Conservation (phyloP, 1,140 invertebrate species). For the Drosophila insularis region DNA sequence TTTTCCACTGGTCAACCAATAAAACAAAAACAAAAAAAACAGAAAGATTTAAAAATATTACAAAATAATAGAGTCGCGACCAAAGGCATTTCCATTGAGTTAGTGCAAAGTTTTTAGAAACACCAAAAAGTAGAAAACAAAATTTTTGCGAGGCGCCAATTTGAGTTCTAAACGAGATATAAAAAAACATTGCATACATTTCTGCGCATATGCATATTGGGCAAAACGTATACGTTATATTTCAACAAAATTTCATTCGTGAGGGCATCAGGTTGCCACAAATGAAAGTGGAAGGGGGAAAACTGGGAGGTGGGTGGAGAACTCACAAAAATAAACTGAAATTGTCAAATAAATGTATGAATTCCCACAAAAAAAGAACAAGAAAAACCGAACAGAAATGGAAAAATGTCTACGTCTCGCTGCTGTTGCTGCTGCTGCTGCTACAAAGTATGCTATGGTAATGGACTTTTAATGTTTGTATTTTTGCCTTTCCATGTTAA, state of each 20-base stretch:
- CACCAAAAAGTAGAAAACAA: conserved; percentile 8
- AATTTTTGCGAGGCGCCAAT: not conserved
- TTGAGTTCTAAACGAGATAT: conserved; percentile 7
- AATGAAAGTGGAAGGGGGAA: not conserved
- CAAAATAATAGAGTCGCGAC: conserved; percentile 45
- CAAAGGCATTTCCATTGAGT: conserved; percentile 23
- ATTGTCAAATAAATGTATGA: conserved; percentile 66
- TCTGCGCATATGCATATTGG: conserved; percentile 28
- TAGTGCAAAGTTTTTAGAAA: conserved; percentile 33
- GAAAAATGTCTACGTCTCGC: conserved; percentile 42
- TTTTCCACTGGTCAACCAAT: conserved; percentile 8
- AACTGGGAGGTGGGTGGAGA: not conserved
- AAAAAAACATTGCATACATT: conserved; percentile 32
- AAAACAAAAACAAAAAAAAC: not conserved
- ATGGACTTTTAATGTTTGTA: conserved; percentile 71
- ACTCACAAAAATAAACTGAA: conserved; percentile 44
- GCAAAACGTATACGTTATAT: conserved; percentile 58
- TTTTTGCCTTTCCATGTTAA: conserved; percentile 36
- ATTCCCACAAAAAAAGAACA: conserved; percentile 33
- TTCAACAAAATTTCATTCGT: conserved; percentile 39
- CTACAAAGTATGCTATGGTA: conserved; percentile 61
- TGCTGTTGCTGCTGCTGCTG: conserved; percentile 23
- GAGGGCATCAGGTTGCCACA: conserved; percentile 22
- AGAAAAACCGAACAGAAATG: not conserved
- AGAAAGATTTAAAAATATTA: not conserved